These are phyloP conservation scores for Napeogenes sylphis DNA, from an alignment of 2,888 invertebrate species.

Conservation along the genomic window DNA sequence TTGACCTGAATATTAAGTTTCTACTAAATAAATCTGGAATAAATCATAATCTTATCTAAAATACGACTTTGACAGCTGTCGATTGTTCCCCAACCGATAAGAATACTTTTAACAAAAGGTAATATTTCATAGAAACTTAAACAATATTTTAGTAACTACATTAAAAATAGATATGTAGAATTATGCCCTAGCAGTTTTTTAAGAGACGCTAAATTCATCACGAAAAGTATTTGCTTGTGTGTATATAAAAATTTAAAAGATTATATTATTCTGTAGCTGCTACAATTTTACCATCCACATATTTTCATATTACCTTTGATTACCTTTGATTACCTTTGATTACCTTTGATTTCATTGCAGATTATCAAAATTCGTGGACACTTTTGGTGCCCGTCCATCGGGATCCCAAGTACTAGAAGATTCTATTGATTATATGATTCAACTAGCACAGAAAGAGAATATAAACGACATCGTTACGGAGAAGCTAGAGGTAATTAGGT, in stretches of 20 bases:
- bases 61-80: slow-evolving; percentile 38
- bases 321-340: too few species aligned
- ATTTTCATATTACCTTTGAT: not conserved
- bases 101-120: slow-evolving; percentile 43
- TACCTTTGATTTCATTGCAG: slow-evolving; percentile 40
- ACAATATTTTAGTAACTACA: not conserved
- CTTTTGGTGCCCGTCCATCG: slow-evolving; percentile 80
- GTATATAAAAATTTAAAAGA: not conserved
- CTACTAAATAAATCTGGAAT: slow-evolving; percentile 37
- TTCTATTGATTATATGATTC: slow-evolving; percentile 82
- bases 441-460: slow-evolving; percentile 53
- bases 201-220: slow-evolving; percentile 47
- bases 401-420: slow-evolving; percentile 81
- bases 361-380: slow-evolving; percentile 67
- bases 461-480: slow-evolving; percentile 83
- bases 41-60: slow-evolving; percentile 33
- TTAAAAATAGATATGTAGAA: slow-evolving; percentile 47
- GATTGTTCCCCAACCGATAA: slow-evolving; percentile 40
- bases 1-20: slow-evolving; percentile 30
- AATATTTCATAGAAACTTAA: too few species aligned
- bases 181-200: slow-evolving; percentile 39
- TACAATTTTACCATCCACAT: too few species aligned
- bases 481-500: slow-evolving; percentile 64
- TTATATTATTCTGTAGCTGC: too few species aligned
- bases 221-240: slow-evolving; percentile 49